Evolutionary conservation across 2,113 vertebrate species (phyloP).

Genomic region (Grantiella picta): DNA sequence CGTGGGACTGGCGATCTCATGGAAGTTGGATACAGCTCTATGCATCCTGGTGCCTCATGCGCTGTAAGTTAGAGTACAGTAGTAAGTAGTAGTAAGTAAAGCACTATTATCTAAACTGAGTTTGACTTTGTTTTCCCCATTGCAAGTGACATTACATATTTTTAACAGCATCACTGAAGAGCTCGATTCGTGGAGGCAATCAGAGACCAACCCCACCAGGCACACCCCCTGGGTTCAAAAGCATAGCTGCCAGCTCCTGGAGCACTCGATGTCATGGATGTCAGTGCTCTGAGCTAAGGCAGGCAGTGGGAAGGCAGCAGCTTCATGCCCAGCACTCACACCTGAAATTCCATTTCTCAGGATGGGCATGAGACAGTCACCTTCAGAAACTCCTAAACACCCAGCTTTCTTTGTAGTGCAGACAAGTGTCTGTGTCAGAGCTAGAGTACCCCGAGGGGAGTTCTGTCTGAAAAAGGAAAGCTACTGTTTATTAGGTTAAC

Average conservation of each 20-base stretch:
- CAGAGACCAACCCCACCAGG: neutral
- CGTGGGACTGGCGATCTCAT: neutral
- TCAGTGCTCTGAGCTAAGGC: neutral
- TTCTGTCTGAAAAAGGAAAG: too few species aligned
- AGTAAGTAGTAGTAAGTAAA: too few species aligned
- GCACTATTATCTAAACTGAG: neutral
- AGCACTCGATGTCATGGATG: fast-evolving
- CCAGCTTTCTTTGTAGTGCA: neutral
- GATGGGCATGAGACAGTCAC: neutral
- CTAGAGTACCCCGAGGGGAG: too few species aligned
- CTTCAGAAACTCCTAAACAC: neutral
- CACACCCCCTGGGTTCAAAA: neutral
- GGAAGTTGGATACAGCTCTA: neutral
- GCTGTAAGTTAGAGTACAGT: neutral
- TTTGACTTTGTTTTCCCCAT: neutral
- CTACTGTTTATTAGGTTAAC: too few species aligned
- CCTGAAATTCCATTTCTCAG: neutral
- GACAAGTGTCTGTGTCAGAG: neutral
- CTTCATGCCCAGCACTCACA: fast-evolving
- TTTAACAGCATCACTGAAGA: neutral
- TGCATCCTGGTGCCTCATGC: neutral
- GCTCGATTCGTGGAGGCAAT: neutral
- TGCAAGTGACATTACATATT: neutral
- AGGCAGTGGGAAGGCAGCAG: neutral
- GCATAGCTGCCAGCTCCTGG: neutral